phyloP scores from a whole-genome alignment of 2,888 invertebrate species.

The Volucella inflata region DNA sequence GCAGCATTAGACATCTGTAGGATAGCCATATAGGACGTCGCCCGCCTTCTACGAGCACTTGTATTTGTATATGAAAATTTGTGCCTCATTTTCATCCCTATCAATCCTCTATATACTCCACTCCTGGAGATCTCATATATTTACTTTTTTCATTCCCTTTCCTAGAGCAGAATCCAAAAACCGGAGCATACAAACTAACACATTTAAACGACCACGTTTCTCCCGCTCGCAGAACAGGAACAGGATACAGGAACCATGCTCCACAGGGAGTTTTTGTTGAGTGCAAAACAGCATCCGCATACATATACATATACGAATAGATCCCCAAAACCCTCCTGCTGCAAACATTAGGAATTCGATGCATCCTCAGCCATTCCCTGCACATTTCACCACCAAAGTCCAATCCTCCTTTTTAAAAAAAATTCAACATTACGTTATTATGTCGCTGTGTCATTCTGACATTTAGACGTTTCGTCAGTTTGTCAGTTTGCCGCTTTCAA shows the following conservation, averaged over 20 bases:
- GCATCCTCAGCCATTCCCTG: conserved; percentile 52
- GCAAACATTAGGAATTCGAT: neutral
- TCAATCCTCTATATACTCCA: conserved; percentile 28
- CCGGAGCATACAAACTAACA: neutral
- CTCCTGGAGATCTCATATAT: conserved; percentile 35
- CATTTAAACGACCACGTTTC: neutral
- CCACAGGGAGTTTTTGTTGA: conserved; percentile 8
- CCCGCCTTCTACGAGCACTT: neutral
- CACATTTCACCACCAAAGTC: conserved; percentile 70
- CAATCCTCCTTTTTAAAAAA: conserved; percentile 69
- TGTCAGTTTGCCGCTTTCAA: conserved; percentile 50
- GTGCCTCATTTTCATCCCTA: conserved; percentile 48
- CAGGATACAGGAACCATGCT: neutral
- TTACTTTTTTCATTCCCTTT: conserved; percentile 21
- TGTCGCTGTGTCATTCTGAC: conserved; percentile 76
- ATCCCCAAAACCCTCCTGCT: neutral
- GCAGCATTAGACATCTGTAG: conserved; percentile 22
- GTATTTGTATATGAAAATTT: conserved; percentile 7
- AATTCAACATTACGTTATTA: conserved; percentile 56
- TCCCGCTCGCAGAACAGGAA: neutral
- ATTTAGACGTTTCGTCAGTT: conserved; percentile 63
- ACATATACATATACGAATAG: conserved; percentile 2
- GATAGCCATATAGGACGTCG: too few species aligned
- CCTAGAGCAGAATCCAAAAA: too few species aligned
- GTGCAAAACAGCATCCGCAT: neutral